Base-by-base conservation (phyloP, 2,888 invertebrate species). In the Hydrotaea diabolus region DNA sequence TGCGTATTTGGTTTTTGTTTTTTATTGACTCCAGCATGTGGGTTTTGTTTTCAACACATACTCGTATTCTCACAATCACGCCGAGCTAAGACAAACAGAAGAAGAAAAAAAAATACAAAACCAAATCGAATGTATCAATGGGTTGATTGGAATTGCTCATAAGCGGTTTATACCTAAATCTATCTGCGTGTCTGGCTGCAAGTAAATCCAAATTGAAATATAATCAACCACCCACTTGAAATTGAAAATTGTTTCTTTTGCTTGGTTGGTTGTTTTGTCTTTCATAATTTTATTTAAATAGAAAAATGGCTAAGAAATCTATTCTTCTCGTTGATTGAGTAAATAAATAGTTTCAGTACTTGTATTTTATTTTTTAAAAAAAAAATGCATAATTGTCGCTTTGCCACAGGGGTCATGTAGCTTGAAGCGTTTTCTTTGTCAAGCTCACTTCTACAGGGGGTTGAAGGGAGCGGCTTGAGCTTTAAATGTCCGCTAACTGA, bases 21-120 rank as follows among this genome's bases (percentile, higher is more conserved):
- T n/a, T n/a, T 43, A 23, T 69, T 69, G 21, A 39, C 46, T 43
- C 43, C n/a, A 17, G 39, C 39, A 69, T 69, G 69, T 69, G 69
- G 69, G 69, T 69, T 69, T 69, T 23, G 19, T 15, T 49, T 59
- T 55, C 55, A 55, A 55, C 19, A 55, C 55, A 55, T 19, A 55
- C 19, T 21, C 55, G 21, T 19, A 19, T 17, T 21, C 55, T 13
- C 53, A 55, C 55, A 46, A 43, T 46, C n/a, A 46, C 69, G 43
- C 9, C 43, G 17, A 43, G n/a, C 31, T 36, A 64, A 39, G 66
- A 21, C 31, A 31, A 31, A 2, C 31, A 31, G 3, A 31, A 31
- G 2, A 31, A 31, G 3, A 5, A 43, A n/a, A 17, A 66, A 0
- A 43, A 59, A 62, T 5, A 21, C 21, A 43, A 39, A 66, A 46